A percentile compares a stretch with the other conserved stretches of the same genome.
Evolutionary conservation across 2,113 vertebrate species (phyloP).

Genomic region (Dasyornis broadbenti): DNA sequence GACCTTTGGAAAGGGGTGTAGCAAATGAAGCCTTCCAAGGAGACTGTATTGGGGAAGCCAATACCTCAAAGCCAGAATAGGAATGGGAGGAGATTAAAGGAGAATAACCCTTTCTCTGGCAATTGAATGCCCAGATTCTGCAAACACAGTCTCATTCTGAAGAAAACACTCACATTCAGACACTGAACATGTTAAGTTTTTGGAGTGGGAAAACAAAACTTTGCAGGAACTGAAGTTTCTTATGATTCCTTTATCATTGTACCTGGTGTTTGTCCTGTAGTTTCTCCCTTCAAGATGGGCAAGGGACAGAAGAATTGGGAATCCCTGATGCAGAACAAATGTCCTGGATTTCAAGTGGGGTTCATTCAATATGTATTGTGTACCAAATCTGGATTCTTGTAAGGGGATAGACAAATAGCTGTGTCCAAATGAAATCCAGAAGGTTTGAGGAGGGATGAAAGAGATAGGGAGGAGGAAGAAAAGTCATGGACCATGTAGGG

Average conservation of each 20-base stretch:
- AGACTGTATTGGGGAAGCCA: not conserved
- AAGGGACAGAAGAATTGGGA: not conserved
- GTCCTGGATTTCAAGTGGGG: not conserved
- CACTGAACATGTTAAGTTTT: not conserved
- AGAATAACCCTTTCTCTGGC: not conserved
- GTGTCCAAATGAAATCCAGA: not conserved
- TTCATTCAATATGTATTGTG: not conserved
- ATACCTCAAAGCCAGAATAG: not conserved
- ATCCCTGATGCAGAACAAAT: not conserved
- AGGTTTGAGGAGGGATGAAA: not conserved
- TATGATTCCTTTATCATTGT: not conserved
- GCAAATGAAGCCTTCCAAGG: slow-evolving; percentile 8
- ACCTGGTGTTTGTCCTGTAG: not conserved
- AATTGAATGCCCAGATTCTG: not conserved
- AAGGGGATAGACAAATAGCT: not conserved
- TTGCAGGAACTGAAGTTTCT: not conserved
- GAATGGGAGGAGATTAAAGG: not conserved
- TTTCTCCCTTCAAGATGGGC: not conserved
- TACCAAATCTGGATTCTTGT: not conserved
- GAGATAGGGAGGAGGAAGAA: not conserved
- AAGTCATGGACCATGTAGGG: not conserved
- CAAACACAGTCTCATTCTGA: not conserved
- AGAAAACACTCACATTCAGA: not conserved
- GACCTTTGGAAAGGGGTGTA: slow-evolving; percentile 7
- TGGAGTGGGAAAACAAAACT: not conserved